A percentile compares a stretch with the other conserved stretches of the same genome.
Evolutionary conservation across 2,888 invertebrate genomes (phyloP).

Genomic region (Gryllus longicercus): DNA sequence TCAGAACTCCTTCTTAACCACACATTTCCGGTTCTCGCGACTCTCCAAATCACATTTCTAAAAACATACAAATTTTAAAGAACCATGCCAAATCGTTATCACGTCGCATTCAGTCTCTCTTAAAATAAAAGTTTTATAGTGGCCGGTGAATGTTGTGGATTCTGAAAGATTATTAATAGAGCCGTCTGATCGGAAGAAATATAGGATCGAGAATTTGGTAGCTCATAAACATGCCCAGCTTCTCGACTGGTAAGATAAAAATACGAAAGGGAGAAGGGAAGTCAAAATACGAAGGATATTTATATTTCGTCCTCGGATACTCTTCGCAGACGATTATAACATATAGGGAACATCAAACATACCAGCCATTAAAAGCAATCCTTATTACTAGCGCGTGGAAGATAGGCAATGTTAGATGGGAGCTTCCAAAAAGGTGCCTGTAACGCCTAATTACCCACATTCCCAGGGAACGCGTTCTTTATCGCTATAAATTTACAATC

Average conservation of each 20-base stretch:
- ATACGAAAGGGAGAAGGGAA: not conserved
- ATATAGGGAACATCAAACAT: conserved; percentile 17
- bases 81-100: too few relatives aligned
- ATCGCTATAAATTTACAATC: too few relatives aligned
- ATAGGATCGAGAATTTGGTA: not conserved
- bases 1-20: too few relatives aligned
- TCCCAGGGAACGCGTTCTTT: not conserved
- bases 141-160: not conserved
- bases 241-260: not conserved
- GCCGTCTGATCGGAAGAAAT: not conserved
- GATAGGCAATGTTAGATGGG: not conserved
- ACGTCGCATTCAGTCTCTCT: too few relatives aligned
- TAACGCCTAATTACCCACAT: not conserved
- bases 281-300: conserved; percentile 17
- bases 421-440: not conserved
- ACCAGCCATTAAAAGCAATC: conserved; percentile 1
- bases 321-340: not conserved
- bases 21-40: too few relatives aligned
- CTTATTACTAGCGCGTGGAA: not conserved
- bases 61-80: too few relatives aligned
- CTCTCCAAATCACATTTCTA: too few relatives aligned
- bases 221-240: not conserved
- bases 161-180: conserved; percentile 2
- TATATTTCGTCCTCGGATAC: not conserved
- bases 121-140: not conserved